phyloP scores from a whole-genome alignment of 2,888 invertebrate genomes.

The Nezara viridula region DNA sequence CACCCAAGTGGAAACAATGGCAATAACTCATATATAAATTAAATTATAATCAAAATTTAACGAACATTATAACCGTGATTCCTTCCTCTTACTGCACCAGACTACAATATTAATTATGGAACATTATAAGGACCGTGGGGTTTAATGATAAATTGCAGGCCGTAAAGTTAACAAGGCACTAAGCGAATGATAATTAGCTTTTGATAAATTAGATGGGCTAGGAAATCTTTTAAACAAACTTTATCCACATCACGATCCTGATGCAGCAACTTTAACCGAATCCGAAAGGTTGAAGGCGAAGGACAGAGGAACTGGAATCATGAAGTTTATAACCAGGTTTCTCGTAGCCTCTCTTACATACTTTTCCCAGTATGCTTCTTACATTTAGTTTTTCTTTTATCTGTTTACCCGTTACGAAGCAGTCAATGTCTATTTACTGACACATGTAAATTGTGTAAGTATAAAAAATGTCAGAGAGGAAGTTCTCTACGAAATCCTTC shows the following conservation, averaged over 20 bases:
- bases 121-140: background rate
- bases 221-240: background rate
- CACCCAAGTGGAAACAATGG: background rate
- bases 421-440: background rate
- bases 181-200: constrained; percentile 22
- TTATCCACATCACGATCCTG: constrained; percentile 36
- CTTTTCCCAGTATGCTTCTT: background rate
- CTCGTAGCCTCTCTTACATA: background rate
- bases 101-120: background rate
- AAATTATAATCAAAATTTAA: background rate
- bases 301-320: background rate
- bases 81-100: background rate
- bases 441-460: too few relatives aligned
- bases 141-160: constrained; percentile 6
- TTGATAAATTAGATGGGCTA: constrained; percentile 17
- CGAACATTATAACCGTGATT: background rate
- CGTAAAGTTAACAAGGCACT: constrained; percentile 13
- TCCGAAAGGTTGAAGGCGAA: constrained; percentile 49
- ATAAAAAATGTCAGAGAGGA: too few relatives aligned
- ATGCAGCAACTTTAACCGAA: constrained; percentile 29
- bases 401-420: background rate
- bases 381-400: background rate
- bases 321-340: constrained; percentile 32
- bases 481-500: too few relatives aligned
- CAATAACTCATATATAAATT: background rate